A percentile compares a stretch with the other conserved stretches of the same genome.
Evolutionary conservation across 2,113 vertebrate genomes (phyloP).

Genomic region (Leuciscus idus): DNA sequence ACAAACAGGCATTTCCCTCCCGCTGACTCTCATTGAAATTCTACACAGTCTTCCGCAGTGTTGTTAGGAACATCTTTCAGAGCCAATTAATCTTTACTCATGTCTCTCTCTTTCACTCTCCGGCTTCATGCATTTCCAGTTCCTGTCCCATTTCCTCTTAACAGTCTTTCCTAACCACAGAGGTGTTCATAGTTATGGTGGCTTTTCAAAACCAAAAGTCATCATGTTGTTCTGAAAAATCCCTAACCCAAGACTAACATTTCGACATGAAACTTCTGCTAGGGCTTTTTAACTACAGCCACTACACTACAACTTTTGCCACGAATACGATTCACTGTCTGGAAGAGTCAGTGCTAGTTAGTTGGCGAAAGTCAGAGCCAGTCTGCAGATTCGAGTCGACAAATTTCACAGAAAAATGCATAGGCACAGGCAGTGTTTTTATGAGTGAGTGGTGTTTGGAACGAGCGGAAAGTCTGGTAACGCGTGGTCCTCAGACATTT

Average conservation of each 20-base stretch:
- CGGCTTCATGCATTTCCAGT: constrained; percentile 12
- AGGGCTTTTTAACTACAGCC: background rate
- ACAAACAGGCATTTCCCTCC: background rate
- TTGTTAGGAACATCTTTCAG: constrained; percentile 54
- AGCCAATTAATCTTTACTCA: constrained; percentile 54
- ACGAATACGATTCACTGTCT: too few species aligned
- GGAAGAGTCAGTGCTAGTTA: too few species aligned
- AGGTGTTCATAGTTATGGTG: background rate
- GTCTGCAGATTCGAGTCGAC: too few species aligned
- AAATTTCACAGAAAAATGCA: too few species aligned
- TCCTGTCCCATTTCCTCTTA: constrained; percentile 9
- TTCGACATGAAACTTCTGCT: background rate
- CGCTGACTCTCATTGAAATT: constrained; percentile 54
- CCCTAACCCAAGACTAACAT: background rate
- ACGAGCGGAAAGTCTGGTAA: too few species aligned
- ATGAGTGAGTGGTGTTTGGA: too few species aligned
- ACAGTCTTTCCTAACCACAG: constrained; percentile 8
- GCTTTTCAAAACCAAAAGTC: background rate
- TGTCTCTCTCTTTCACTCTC: constrained; percentile 30
- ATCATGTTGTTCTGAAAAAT: background rate
- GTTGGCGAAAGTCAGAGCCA: too few species aligned
- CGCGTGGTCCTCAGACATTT: too few species aligned
- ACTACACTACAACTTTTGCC: too few species aligned
- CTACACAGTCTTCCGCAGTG: constrained; percentile 39
- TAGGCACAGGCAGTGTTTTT: too few species aligned